Evolutionary conservation across 2,113 vertebrate genomes (phyloP).

Genomic region (Pelvicachromis taeniatus): DNA sequence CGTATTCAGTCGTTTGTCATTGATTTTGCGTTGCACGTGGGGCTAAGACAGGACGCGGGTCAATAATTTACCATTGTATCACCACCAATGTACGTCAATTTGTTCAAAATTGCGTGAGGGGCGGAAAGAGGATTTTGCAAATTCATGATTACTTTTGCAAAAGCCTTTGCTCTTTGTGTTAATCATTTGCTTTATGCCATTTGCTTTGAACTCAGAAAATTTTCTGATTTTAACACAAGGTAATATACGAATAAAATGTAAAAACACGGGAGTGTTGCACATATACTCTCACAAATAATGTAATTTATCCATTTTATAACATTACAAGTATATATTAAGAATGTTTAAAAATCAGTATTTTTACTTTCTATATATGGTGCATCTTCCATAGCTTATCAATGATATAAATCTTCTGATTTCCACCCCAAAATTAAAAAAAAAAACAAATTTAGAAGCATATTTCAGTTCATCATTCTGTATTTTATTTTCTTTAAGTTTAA

Average conservation of each 20-base stretch:
- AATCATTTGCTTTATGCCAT: background rate
- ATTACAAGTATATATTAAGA: background rate
- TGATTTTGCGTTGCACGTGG: background rate
- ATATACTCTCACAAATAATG: background rate
- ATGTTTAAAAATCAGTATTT: background rate
- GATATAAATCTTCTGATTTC: background rate
- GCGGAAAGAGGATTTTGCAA: background rate
- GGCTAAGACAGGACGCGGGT: background rate
- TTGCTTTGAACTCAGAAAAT: background rate
- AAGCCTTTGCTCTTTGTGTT: background rate
- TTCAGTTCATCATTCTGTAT: background rate
- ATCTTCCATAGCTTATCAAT: background rate
- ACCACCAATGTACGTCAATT: constrained; percentile 20
- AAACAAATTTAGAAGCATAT: background rate
- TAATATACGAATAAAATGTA: background rate
- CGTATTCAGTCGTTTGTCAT: background rate
- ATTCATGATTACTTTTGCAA: background rate
- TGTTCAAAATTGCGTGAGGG: background rate
- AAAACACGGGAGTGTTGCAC: background rate
- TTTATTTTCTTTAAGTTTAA: background rate
- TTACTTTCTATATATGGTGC: background rate
- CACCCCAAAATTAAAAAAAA: too few species aligned
- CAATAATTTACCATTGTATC: constrained; percentile 35
- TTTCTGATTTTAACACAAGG: background rate
- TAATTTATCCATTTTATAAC: background rate